Percentiles rank a stretch among this genome's conserved stretches.
phyloP scores from a whole-genome alignment of 2,113 vertebrate genomes.

The Gulo gulo region DNA sequence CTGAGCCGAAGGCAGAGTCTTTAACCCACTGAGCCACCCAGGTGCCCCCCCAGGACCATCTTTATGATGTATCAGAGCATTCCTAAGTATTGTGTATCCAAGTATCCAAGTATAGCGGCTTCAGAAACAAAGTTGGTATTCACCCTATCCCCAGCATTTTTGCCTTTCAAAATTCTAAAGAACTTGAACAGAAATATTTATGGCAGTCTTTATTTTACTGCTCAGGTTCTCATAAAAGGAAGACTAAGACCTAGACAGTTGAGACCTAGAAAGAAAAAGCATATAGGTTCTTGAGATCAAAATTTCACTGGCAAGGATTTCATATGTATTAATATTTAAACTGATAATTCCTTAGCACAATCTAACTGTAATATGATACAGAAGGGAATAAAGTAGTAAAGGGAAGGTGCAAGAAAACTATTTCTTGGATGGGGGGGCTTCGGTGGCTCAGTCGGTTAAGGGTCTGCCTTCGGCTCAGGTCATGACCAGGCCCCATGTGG shows the following conservation, averaged over 20 bases:
- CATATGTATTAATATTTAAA: slow-evolving; percentile 6
- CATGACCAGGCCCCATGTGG: no score
- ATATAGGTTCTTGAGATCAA: neutral
- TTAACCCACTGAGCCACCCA: no score
- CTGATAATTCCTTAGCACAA: neutral
- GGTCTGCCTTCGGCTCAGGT: no score
- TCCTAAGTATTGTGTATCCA: neutral
- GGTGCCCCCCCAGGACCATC: neutral
- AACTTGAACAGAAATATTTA: neutral
- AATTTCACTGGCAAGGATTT: neutral
- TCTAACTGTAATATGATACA: neutral
- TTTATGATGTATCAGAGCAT: neutral
- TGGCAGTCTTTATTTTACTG: neutral
- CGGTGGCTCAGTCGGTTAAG: no score
- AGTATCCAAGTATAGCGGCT: neutral
- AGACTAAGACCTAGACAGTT: neutral
- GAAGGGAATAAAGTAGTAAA: neutral
- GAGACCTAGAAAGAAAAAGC: neutral
- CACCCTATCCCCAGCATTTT: neutral
- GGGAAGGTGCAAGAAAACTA: neutral
- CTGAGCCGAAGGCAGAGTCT: no score
- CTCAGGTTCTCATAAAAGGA: neutral
- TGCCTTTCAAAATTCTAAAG: neutral
- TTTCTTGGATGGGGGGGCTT: neutral
- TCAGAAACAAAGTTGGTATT: neutral